phyloP scores from a whole-genome alignment of 2,113 vertebrate genomes.

The Hippocampus abdominalis region DNA sequence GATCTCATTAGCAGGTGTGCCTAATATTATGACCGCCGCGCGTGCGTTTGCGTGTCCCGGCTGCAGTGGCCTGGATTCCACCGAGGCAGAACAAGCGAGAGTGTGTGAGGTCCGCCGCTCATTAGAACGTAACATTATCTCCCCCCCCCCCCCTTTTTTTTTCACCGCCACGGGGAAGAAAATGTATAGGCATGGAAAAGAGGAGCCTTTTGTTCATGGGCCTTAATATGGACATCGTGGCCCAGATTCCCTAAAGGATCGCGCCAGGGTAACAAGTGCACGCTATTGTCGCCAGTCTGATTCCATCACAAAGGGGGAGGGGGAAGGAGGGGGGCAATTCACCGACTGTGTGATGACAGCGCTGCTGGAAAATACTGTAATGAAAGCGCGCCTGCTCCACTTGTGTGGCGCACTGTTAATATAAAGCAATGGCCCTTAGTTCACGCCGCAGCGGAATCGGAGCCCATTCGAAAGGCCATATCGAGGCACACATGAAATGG shows the following conservation, averaged over 20 bases:
- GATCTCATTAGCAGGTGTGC: not conserved
- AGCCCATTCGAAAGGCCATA: not conserved
- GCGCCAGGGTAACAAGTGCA: constrained; percentile 7
- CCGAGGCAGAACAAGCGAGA: constrained; percentile 38
- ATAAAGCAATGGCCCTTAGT: not conserved
- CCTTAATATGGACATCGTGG: constrained; percentile 28
- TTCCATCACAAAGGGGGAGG: not conserved
- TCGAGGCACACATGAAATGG: not conserved
- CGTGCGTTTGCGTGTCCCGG: not conserved
- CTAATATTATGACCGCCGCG: not conserved
- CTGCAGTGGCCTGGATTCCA: constrained; percentile 39
- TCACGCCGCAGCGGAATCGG: not conserved
- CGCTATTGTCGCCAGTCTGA: constrained; percentile 13
- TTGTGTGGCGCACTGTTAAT: not conserved
- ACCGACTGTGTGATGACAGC: constrained; percentile 7
- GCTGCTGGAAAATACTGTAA: constrained; percentile 5
- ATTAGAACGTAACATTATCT: constrained; percentile 53
- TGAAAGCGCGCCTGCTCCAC: not conserved
- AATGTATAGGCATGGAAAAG: constrained; percentile 36
- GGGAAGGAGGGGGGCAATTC: not conserved
- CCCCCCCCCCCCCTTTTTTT: constrained; percentile 31
- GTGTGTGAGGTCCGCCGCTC: constrained; percentile 52
- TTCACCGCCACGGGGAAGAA: constrained; percentile 32
- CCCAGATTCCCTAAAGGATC: constrained; percentile 37
- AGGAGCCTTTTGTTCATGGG: constrained; percentile 40